Evolutionary conservation across 2,797 vertebrate species (phyloP), one percentile per base, ranked within the genome.

Genomic region (Pteronotus mesoamericanus): DNA sequence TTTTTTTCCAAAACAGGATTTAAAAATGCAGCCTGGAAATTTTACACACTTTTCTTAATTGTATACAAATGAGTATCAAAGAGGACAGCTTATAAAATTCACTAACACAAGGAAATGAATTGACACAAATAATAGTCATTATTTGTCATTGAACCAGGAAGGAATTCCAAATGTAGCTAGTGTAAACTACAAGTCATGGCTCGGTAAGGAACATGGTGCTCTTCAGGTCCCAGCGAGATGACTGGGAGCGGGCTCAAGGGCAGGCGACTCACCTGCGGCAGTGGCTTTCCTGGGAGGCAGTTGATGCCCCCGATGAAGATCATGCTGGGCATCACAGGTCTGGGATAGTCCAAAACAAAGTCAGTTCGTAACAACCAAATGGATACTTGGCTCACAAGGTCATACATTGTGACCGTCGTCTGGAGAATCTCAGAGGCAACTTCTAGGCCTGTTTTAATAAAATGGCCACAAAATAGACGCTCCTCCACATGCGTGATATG

Each of bases 271-370:
- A 99, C 99, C 96, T 98, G 51, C 3, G 98, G 37, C 53, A 99
- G 93, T 19, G 97, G 94, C 44, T 98, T 98, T 77, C 91, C 89
- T 78, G 98, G 42, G 0, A 96, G 82, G 86, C 99, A 99, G 97
- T 99, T 99, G 92, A 99, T 99, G 53, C 99, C 99, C 0, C 99
- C 99, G 0, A 99, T 97, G 26, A 98, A 96, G 22, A 99, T 15
- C 80, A 99, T 84, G 53, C 99, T 99, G 22, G 99, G 99, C 99
- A 99, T 99, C 51, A 99, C 37, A 3, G 99, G 99, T 5, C 95
- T 98, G 53, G 98, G 98, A 14, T 94, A 97, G 2, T 99, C 99
- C n/a, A 99, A 88, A 0, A 97, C 97, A 93, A 99, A 99, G 96
- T 99, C 99, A 1, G 68, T 94, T 90, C 98, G 98, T 92, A 99